Base-by-base conservation (phyloP, 2,797 vertebrate genomes). In the Microctenopoma steveboyesi region DNA sequence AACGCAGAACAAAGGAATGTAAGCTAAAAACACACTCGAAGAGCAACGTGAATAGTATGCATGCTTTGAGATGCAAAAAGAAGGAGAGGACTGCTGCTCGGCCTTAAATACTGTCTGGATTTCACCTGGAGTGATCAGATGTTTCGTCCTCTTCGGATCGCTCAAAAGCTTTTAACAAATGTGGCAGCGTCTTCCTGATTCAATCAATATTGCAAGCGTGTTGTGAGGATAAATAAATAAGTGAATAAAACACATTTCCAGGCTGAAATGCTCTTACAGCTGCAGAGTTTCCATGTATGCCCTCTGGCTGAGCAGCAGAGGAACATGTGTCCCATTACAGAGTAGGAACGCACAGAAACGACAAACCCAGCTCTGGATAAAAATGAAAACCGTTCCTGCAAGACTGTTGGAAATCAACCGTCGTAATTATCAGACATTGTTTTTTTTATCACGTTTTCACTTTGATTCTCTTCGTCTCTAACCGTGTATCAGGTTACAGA, bases 181-280 rank as follows among this genome's bases (percentile, higher is more conserved):
- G 52, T 49, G 59, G 67, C 35, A 8, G 51, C 69, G 51, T 85
- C 74, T 76, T 78, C 69, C 82, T 72, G 60, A 83, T 68, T 70
- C 75, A 83, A 87, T 94, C 87, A 92, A 92, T 93, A 92, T 90
- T 93, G 90, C 82, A 91, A 69, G 66, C 77, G 72, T 89, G 87
- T 83, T 83, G 70, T 83, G 75, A 63, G 73, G 82, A 84, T 81
- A 75, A 81, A 91, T 86, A 90, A 89, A 91, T 91, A 87, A 89
- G 57, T 74, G 70, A 73, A 85, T 76, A 78, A 85, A 82, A 91
- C 72, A 83, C 82, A 84, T 86, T 82, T 88, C 14, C 27, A 72
- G 85, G 73, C 66, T 78, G 75, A 84, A 91, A 92, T 91, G 89
- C 85, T 85, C 86, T 93, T 93, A 91, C 90, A 79, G 88, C 74